phyloP scores from a whole-genome alignment of 1,140 invertebrate genomes.

The Drosophila repleta region DNA sequence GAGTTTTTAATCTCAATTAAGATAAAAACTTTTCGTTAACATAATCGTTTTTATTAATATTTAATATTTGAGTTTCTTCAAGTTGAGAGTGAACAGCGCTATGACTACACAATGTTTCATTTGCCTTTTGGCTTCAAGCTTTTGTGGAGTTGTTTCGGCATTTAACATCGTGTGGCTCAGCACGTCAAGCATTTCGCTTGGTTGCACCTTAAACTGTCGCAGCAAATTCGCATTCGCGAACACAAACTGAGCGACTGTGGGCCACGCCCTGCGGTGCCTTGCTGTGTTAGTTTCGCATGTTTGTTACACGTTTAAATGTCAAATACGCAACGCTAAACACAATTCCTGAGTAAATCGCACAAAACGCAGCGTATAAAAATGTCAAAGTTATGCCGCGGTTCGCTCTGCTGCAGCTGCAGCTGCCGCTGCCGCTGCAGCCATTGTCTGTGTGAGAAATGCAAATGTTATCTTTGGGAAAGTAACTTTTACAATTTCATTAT shows the following conservation, averaged over 20 bases:
- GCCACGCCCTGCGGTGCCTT: neutral
- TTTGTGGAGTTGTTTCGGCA: constrained; percentile 21
- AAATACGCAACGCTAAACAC: constrained; percentile 74
- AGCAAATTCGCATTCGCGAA: constrained; percentile 65
- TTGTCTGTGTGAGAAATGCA: constrained; percentile 72
- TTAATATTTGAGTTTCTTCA: too few species aligned
- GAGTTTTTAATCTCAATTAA: too few species aligned
- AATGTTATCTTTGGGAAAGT: constrained; percentile 74
- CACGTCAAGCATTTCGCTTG: constrained; percentile 42
- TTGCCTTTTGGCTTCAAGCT: neutral
- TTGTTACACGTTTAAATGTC: constrained; percentile 79
- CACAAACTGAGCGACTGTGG: constrained; percentile 40
- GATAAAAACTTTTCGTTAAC: too few species aligned
- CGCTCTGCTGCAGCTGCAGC: neutral
- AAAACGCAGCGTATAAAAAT: constrained; percentile 70
- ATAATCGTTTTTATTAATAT: too few species aligned
- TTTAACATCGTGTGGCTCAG: constrained; percentile 44
- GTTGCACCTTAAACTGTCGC: constrained; percentile 61
- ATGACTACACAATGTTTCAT: neutral
- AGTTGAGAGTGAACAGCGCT: too few species aligned
- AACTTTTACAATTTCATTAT: constrained; percentile 82
- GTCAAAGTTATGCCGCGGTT: constrained; percentile 65
- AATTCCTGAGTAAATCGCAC: constrained; percentile 79
- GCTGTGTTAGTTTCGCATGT: constrained; percentile 55
- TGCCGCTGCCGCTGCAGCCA: constrained; percentile 15